phyloP scores from a whole-genome alignment of 2,888 invertebrate species.

The Prenolepis imparis region DNA sequence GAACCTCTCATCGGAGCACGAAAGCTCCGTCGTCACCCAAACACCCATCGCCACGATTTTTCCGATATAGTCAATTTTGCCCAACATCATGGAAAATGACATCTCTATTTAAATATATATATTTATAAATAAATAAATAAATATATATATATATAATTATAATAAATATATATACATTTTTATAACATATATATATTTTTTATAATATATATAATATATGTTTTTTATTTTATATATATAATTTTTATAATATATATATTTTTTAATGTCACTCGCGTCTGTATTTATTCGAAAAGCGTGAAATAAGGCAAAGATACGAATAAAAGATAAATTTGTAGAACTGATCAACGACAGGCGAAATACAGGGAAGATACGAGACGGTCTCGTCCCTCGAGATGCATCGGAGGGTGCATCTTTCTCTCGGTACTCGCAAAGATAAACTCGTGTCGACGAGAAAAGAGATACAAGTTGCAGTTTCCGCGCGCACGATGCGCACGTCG shows the following conservation, averaged over 20 bases:
- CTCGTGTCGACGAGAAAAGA: conserved; percentile 4
- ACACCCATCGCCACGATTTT: conserved; percentile 25
- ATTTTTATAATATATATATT: no score
- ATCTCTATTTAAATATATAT: no score
- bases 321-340: neutral
- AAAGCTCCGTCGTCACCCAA: conserved; percentile 24
- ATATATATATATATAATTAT: no score
- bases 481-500: conserved; percentile 76
- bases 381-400: neutral
- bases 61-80: neutral
- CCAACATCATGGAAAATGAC: neutral
- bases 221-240: no score
- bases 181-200: no score
- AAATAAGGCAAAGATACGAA: neutral
- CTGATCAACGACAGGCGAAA: neutral
- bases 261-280: neutral
- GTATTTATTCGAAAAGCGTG: neutral
- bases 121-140: no score
- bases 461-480: neutral
- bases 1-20: conserved; percentile 26
- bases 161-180: no score
- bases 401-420: neutral
- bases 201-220: no score
- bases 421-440: neutral
- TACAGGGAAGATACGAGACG: no score